These are phyloP conservation scores for Lepidotrigona ventralis DNA, from an alignment of 1,140 invertebrate genomes.

Conservation along the genomic window DNA sequence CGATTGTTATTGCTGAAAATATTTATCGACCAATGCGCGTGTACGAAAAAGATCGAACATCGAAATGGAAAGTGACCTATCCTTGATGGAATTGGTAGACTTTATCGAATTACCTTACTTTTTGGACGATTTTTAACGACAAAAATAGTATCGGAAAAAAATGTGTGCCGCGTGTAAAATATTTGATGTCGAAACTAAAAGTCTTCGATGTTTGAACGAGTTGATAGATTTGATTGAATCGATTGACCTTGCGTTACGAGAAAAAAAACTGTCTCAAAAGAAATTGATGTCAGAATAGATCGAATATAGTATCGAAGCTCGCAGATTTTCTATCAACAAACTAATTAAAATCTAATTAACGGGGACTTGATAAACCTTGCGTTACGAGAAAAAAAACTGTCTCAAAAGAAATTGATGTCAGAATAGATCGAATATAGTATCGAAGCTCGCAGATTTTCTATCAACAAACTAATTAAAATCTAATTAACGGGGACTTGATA, in stretches of 20 bases:
- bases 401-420: not conserved
- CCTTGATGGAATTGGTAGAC: slow-evolving; percentile 11
- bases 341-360: too few species aligned
- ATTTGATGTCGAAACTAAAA: slow-evolving; percentile 41
- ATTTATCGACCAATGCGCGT: not conserved
- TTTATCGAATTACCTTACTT: slow-evolving; percentile 36
- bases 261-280: not conserved
- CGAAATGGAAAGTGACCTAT: slow-evolving; percentile 16
- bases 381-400: too few species aligned
- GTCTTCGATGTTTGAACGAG: slow-evolving; percentile 20
- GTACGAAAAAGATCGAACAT: not conserved
- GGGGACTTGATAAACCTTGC: too few species aligned
- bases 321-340: too few species aligned
- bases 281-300: too few species aligned
- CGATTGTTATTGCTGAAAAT: not conserved
- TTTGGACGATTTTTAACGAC: slow-evolving; percentile 35
- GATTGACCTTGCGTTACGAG: slow-evolving; percentile 8
- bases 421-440: not conserved
- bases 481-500: too few species aligned
- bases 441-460: too few species aligned
- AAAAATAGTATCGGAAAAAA: slow-evolving; percentile 31
- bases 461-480: too few species aligned
- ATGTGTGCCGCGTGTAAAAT: slow-evolving; percentile 24
- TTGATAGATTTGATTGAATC: slow-evolving; percentile 31
- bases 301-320: not conserved